Conservation (phyloP, 1,140 invertebrate genomes). For the Colletes latitarsis region DNA sequence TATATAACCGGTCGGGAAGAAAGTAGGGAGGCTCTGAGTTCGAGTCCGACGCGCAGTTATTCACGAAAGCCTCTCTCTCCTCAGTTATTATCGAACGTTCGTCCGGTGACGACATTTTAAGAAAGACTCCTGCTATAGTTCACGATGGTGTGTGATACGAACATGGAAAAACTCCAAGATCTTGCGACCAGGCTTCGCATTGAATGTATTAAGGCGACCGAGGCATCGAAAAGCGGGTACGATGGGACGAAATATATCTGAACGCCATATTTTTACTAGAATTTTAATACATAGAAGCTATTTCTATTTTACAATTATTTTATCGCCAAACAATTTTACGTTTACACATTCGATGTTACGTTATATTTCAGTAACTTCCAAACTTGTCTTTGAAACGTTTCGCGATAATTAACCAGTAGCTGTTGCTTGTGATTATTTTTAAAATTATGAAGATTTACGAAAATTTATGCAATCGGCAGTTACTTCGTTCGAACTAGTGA, state of each 20-base stretch:
- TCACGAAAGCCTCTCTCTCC: slow-evolving; percentile 42
- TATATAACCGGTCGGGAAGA: background rate
- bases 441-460: too few relatives aligned
- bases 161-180: slow-evolving; percentile 83
- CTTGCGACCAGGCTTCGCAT: slow-evolving; percentile 86
- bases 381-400: too few relatives aligned
- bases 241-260: slow-evolving; percentile 2
- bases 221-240: slow-evolving; percentile 78
- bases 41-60: slow-evolving; percentile 58
- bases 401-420: too few relatives aligned
- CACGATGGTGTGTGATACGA: slow-evolving; percentile 70
- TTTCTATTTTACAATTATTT: background rate
- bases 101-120: background rate
- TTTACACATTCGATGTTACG: too few relatives aligned
- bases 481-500: too few relatives aligned
- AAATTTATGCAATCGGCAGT: too few relatives aligned
- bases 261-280: background rate
- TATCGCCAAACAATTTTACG: background rate
- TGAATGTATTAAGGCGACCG: slow-evolving; percentile 79
- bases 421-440: too few relatives aligned
- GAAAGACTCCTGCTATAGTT: slow-evolving; percentile 1
- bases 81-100: slow-evolving; percentile 54
- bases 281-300: background rate
- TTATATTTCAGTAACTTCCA: too few relatives aligned
- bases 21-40: slow-evolving; percentile 39